Evolutionary conservation across 2,113 vertebrate species (phyloP).

Genomic region (Carassius auratus): DNA sequence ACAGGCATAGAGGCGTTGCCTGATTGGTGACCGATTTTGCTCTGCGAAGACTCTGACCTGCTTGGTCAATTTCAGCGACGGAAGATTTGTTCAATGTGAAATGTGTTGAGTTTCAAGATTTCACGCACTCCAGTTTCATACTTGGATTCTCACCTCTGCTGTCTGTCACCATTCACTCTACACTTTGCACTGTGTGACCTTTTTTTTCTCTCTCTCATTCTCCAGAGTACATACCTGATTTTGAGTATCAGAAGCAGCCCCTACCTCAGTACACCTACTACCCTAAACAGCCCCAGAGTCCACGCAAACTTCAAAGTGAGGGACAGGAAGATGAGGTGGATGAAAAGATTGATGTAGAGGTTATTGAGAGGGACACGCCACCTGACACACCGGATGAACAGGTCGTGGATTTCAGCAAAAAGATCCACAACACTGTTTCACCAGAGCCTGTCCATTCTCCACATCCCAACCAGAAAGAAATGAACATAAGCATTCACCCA

Average conservation of each 20-base stretch:
- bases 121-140: background rate
- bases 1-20: background rate
- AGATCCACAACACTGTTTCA: background rate
- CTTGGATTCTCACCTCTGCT: background rate
- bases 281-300: background rate
- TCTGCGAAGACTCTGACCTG: background rate
- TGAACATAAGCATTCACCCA: conserved; percentile 45
- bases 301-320: conserved; percentile 31
- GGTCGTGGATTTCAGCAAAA: conserved; percentile 72
- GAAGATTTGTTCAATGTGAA: background rate
- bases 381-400: conserved; percentile 74
- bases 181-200: background rate
- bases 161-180: background rate
- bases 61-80: background rate
- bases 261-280: conserved; percentile 62
- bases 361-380: conserved; percentile 71
- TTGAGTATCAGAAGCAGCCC: conserved; percentile 58
- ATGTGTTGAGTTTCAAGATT: no score
- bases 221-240: conserved; percentile 59
- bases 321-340: conserved; percentile 66
- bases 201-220: conserved; percentile 8
- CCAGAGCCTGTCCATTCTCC: background rate
- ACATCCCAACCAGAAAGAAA: conserved; percentile 55
- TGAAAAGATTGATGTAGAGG: conserved; percentile 70
- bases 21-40: background rate